Conservation (phyloP, 2,113 vertebrate genomes). For the Heterochromis multidens region DNA sequence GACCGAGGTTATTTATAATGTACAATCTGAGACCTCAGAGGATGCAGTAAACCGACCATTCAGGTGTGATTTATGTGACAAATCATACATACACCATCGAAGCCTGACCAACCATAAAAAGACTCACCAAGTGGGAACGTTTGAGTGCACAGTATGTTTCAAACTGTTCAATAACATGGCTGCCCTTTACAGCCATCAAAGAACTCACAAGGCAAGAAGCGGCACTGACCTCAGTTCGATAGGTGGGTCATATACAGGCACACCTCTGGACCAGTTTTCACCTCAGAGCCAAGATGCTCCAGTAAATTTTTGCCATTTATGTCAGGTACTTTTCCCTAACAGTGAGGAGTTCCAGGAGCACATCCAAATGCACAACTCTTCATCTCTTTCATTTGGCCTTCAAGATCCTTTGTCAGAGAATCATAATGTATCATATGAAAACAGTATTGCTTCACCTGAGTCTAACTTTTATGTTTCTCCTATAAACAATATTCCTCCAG, state of each 20-base stretch:
- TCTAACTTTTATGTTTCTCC: slow-evolving; percentile 67
- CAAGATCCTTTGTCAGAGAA: slow-evolving; percentile 57
- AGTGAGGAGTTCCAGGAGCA: slow-evolving; percentile 77
- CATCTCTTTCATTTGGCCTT: slow-evolving; percentile 65
- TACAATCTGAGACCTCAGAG: slow-evolving; percentile 48
- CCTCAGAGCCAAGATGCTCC: slow-evolving; percentile 57
- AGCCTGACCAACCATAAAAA: slow-evolving; percentile 89
- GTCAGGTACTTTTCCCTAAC: slow-evolving; percentile 72
- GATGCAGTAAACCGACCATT: slow-evolving; percentile 65
- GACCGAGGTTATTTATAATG: slow-evolving; percentile 28
- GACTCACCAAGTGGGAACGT: slow-evolving; percentile 85
- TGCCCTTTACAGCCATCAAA: slow-evolving; percentile 86
- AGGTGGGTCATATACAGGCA: slow-evolving; percentile 1
- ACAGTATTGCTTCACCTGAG: slow-evolving; percentile 61
- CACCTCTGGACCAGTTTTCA: slow-evolving; percentile 48
- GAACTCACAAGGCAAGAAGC: slow-evolving; percentile 76
- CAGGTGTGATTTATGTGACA: slow-evolving; percentile 83
- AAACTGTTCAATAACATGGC: slow-evolving; percentile 86
- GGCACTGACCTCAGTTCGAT: background rate
- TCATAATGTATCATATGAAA: slow-evolving; percentile 53
- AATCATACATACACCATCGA: slow-evolving; percentile 85
- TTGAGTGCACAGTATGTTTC: slow-evolving; percentile 83
- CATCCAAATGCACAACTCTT: slow-evolving; percentile 78
- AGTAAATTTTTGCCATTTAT: slow-evolving; percentile 75
- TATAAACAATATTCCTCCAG: slow-evolving; percentile 71